A percentile compares a stretch with the other conserved stretches of the same genome.
These are phyloP conservation scores for Drosophila sproati DNA, from an alignment of 1,140 invertebrate species.

Conservation along the genomic window DNA sequence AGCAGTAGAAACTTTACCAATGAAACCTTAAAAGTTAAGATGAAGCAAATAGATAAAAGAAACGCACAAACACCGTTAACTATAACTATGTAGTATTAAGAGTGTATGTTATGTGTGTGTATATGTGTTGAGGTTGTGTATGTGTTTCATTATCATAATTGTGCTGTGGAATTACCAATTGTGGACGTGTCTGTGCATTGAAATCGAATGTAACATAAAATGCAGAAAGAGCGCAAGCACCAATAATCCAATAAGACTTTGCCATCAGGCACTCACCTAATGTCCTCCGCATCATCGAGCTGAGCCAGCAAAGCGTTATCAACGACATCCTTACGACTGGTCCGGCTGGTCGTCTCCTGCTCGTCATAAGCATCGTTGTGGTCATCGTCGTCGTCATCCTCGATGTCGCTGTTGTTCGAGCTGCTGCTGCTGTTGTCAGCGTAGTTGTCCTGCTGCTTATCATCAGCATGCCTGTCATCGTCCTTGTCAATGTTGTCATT, in stretches of 20 bases:
- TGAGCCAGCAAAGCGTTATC: constrained; percentile 67
- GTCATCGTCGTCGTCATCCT: constrained; percentile 44
- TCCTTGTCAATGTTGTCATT: constrained; percentile 85
- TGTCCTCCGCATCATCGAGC: constrained; percentile 77
- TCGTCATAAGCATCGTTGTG: constrained; percentile 42
- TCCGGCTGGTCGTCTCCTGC: constrained; percentile 26
- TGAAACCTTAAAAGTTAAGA: constrained; percentile 45
- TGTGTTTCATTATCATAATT: constrained; percentile 54
- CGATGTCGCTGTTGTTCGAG: constrained; percentile 44
- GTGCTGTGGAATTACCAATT: constrained; percentile 35
- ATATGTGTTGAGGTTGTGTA: constrained; percentile 9
- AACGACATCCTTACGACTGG: constrained; percentile 54
- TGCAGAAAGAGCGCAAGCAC: constrained; percentile 70
- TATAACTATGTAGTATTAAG: constrained; percentile 16
- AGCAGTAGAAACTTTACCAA: constrained; percentile 65
- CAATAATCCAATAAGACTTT: constrained; percentile 63
- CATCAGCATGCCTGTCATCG: constrained; percentile 54
- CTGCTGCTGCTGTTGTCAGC: constrained; percentile 45
- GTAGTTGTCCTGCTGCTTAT: constrained; percentile 56
- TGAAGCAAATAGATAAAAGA: constrained; percentile 34
- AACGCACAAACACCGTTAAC: constrained; percentile 73
- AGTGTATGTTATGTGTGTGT: constrained; percentile 16
- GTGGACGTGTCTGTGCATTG: constrained; percentile 69
- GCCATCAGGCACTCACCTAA: constrained; percentile 73
- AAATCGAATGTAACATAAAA: constrained; percentile 73